Evolutionary conservation across 2,113 vertebrate species (phyloP), one percentile per base, ranked within the genome.

Genomic region (Ictalurus punctatus): DNA sequence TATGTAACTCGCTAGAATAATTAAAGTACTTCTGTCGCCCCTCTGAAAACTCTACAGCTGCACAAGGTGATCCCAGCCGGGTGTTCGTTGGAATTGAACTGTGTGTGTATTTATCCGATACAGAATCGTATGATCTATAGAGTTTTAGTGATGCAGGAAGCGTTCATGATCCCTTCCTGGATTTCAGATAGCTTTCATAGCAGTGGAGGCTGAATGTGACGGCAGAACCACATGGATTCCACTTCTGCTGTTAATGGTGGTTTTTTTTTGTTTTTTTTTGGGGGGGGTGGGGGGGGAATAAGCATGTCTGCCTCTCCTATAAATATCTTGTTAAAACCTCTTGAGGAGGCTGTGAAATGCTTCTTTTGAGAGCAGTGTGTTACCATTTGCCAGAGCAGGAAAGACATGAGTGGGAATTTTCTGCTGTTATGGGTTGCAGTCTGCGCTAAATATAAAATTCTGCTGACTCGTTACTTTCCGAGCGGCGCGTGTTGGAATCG

Each of bases 101-200:
- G 6, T 79, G 58, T 27, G 61, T 2, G 19, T 71, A 23, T 58
- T 73, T 44, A 6, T 4, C 44, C 9, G 40, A 56, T 59, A n/a
- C 4, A 79, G 67, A 34, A 19, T 16, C 30, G n/a, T 6, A 48
- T 30, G 52, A 84, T 30, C 40, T 52, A 37, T 56, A 67, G 74
- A 61, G 16, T 27, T 79, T 80, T 30, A 34, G 48, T n/a, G 16
- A n/a, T 80, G 74, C n/a, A 25, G n/a, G 30, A 88, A 83, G 44
- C 81, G 59, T 19, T 40, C 19, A 17, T 69, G n/a, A 79, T 56
- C 6, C 74, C 63, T 89, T 34, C 25, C 23, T 17, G 74, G 44
- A 76, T n/a, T 40, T 87, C 54, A 87, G 54, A 83, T 54, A 30
- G 85, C 87, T 89, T 89, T 88, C 86, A 85, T 87, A 82, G 86